Percentiles rank a stretch among this genome's conserved stretches.
Evolutionary conservation across 2,888 invertebrate species (phyloP).

Genomic region (Orthosia cruda): DNA sequence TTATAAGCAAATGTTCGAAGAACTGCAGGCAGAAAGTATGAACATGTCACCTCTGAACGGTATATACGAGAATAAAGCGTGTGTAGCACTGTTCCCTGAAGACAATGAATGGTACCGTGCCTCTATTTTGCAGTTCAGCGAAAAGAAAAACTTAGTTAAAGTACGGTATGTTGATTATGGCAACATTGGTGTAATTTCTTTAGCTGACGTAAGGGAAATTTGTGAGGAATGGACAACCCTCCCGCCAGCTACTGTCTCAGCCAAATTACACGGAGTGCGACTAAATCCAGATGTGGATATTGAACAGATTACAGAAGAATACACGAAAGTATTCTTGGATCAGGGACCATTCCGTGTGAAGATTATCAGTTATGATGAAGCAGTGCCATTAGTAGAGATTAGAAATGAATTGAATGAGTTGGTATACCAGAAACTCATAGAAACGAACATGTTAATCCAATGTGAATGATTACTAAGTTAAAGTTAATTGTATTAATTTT

Average conservation of each 20-base stretch:
- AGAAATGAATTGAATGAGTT: constrained; percentile 76
- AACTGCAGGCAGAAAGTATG: constrained; percentile 87
- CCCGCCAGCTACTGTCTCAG: constrained; percentile 90
- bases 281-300: constrained; percentile 80
- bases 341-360: constrained; percentile 82
- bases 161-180: constrained; percentile 95
- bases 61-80: constrained; percentile 90
- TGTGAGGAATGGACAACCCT: constrained; percentile 87
- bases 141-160: constrained; percentile 85
- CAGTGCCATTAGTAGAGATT: constrained; percentile 80
- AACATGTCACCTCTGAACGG: constrained; percentile 86
- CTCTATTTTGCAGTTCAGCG: constrained; percentile 90
- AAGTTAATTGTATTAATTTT: background rate
- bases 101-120: constrained; percentile 95
- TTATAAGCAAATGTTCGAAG: constrained; percentile 88
- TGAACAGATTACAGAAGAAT: constrained; percentile 77
- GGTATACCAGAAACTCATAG: constrained; percentile 80
- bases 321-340: constrained; percentile 78
- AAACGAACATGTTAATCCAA: constrained; percentile 69
- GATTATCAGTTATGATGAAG: constrained; percentile 73
- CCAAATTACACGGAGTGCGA: constrained; percentile 84
- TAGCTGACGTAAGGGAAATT: constrained; percentile 88
- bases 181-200: constrained; percentile 91
- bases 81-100: constrained; percentile 92
- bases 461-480: constrained; percentile 15